Percentiles rank a stretch among this genome's conserved stretches.
Conservation (phyloP, 2,797 vertebrate genomes). For the Zalophus californianus region DNA sequence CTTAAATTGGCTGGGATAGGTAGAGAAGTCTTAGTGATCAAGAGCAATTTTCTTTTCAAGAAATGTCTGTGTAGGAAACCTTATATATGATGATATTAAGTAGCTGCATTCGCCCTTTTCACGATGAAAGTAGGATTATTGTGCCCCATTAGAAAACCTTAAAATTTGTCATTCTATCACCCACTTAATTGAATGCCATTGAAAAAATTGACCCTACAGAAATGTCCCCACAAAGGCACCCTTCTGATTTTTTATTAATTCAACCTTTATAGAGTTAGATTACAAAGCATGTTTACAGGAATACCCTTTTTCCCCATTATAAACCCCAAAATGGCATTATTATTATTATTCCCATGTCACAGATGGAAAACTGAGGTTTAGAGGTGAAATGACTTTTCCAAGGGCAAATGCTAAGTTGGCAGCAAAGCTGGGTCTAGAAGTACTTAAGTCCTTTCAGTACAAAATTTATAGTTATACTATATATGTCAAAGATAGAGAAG, state of each 20-base stretch:
- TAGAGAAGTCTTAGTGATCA: background rate
- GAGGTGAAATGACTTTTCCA: background rate
- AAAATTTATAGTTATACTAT: background rate
- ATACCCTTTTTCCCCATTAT: background rate
- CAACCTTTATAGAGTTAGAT: background rate
- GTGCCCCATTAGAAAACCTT: background rate
- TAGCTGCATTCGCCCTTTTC: background rate
- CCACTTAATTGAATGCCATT: background rate
- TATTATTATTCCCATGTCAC: background rate
- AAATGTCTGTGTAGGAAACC: constrained; percentile 10
- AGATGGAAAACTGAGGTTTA: background rate
- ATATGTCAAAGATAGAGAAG: background rate
- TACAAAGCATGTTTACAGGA: background rate
- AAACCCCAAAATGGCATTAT: background rate
- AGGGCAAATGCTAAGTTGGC: background rate
- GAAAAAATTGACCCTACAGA: constrained; percentile 5
- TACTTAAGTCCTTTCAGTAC: background rate
- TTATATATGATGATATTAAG: background rate
- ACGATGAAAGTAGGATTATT: constrained; percentile 43
- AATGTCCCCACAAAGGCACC: background rate
- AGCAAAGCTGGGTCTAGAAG: background rate
- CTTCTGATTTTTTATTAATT: constrained; percentile 49
- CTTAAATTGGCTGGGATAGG: background rate
- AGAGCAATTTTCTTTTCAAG: constrained; percentile 49
- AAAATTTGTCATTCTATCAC: background rate